Evolutionary conservation across 2,888 invertebrate genomes (phyloP), one percentile per base, ranked within the genome.

Genomic region (Yponomeuta sedellus): DNA sequence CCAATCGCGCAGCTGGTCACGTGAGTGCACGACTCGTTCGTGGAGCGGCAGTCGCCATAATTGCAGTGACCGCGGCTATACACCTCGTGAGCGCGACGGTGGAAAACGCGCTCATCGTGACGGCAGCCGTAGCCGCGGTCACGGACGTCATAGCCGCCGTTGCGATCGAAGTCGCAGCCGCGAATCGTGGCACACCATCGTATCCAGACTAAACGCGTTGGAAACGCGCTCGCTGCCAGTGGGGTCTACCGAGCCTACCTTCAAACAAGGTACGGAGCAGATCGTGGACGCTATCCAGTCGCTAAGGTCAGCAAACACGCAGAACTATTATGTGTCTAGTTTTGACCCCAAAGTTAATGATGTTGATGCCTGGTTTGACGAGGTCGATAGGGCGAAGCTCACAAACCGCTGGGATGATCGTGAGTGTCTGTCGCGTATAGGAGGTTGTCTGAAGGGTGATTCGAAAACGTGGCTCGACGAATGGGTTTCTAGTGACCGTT

Each of bases 281-380:
- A 61, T 61, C 8, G 61, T 61, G 22, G 61, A 61, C 16, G 61
- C 61, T 20, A 61, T 61, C 28, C 61, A 61, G 28, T 61, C 61
- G 8, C 16, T 61, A 61, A 61, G 25, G 25, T 61, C 61, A 10
- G 61, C 16, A 28, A 11, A 25, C 22, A 28, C 61, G 25, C 22
- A 61, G 16, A 22, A 22, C n/a, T 61, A 28, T 16, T 61, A 61
- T 28, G 61, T 61, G 11, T 61, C 61, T 16, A 61, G 25, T 11
- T 61, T 61, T 25, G 61, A 61, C 61, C 61, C 61, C 28, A 28
- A 16, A 16, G n/a, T 61, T 28, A 25, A 25, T 5, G 25, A 25
- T 5, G 25, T 25, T 25, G 25, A 25, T 25, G 25, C 25, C 25
- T 25, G 25, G 25, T 25, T 25, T 25, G 25, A 25, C 25, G 25